A percentile compares a stretch with the other conserved stretches of the same genome.
phyloP scores from a whole-genome alignment of 64 coral and sea anemone genomes.

The Actinia equina region DNA sequence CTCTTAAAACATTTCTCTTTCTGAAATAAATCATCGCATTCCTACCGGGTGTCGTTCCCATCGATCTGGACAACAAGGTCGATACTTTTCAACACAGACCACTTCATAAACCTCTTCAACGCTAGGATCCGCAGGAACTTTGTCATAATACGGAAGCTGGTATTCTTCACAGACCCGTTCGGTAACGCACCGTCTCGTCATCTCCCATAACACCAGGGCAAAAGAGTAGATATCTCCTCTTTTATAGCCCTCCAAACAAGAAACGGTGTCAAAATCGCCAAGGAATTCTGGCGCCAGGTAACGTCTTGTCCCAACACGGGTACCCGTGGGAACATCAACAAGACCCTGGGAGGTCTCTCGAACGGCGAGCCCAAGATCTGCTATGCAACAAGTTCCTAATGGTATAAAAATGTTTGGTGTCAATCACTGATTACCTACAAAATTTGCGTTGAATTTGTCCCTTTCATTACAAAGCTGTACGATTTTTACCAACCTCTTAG shows the following conservation, averaged over 20 bases:
- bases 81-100: conserved; percentile 64
- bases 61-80: conserved; percentile 50
- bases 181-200: conserved; percentile 54
- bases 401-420: background rate
- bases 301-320: conserved; percentile 82
- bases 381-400: conserved; percentile 89
- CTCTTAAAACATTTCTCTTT: background rate
- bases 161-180: conserved; percentile 50
- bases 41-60: conserved; percentile 25
- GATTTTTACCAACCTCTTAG: no score
- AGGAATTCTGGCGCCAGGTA: conserved; percentile 90
- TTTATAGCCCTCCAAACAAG: conserved; percentile 64
- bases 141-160: conserved; percentile 87
- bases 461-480: no score
- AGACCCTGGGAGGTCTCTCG: conserved; percentile 39
- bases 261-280: conserved; percentile 48
- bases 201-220: conserved; percentile 91
- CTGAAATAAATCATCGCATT: background rate
- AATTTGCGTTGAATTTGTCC: no score
- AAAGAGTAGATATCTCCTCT: conserved; percentile 81
- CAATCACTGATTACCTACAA: background rate
- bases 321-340: conserved; percentile 79
- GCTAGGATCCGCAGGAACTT: conserved; percentile 72
- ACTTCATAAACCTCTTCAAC: conserved; percentile 86
- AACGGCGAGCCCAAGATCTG: conserved; percentile 90